Base-by-base conservation (phyloP, 2,888 invertebrate species). In the Cephus sareptanus region DNA sequence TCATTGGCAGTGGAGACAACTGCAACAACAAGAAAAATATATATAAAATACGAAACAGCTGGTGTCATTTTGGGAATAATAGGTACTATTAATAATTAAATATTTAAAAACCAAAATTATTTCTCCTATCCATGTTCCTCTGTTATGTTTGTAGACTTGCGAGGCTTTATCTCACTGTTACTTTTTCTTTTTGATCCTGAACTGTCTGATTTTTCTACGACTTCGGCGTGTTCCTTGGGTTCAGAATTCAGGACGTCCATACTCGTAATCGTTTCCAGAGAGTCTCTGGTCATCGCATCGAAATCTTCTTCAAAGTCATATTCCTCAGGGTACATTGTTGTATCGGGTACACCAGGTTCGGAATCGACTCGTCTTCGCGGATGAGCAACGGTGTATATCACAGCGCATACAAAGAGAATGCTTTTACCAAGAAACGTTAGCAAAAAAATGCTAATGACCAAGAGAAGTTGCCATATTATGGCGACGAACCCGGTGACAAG, bases 1-100 rank as follows among this genome's bases (percentile, higher is more conserved):
- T 95, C 95, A 76, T 92, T 92, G 33, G 92, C 93, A 4, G 94
- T 93, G 6, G 95, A 94, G 9, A 93, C 93, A 23, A 94, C 94
- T 94, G 90, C 12, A 92, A 93, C 34, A 83, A 93, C 1, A 30
- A 30, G 9, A 33, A 30, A 71, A 30, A 30, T 15, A 13, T 15
- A 40, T 23, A 40, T 40, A 23, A 56, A 56, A 6, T 9, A 71
- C 31, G 12, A 30, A 71, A 15, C 3, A 31, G 31, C 15, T n/a
- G 30, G 12, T 31, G 31, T 11, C 9, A 71, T 4, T 30, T 30
- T 15, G 70, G 0, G 70, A 70, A 70, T 9, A 11, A 71, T 1
- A 34, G 34, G 9, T 34, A 31, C 12, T 6, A 11, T 9, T 1
- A 6, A 56, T 56, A 56, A 56, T 56, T 0, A 23, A 56, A 56